Percentiles rank a stretch among this genome's conserved stretches.
These are phyloP conservation scores for Morus bassanus DNA, from an alignment of 2,797 vertebrate genomes.

Conservation along the genomic window DNA sequence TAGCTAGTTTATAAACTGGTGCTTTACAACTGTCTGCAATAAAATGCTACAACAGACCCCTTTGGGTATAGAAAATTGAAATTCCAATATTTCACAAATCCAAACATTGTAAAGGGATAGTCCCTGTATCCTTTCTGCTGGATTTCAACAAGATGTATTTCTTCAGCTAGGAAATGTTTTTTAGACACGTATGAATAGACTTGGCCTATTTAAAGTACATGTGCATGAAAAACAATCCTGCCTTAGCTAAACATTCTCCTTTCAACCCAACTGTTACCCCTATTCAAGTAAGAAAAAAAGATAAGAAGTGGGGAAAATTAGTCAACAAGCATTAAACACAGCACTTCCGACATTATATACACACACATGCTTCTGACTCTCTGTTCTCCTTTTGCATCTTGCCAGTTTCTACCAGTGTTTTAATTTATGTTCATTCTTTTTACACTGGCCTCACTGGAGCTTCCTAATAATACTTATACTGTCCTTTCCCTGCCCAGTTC, in stretches of 20 bases:
- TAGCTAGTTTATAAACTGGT: neutral
- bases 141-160: neutral
- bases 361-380: neutral
- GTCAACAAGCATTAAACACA: neutral
- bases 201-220: neutral
- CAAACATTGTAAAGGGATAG: neutral
- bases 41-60: neutral
- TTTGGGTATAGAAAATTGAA: fast-evolving
- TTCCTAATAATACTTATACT: neutral
- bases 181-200: neutral
- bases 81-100: neutral
- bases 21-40: neutral
- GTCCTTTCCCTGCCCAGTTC: neutral
- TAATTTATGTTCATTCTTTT: neutral
- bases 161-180: neutral
- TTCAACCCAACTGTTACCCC: neutral
- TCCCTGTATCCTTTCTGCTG: neutral
- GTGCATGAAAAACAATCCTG: neutral
- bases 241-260: neutral
- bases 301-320: neutral
- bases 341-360: neutral
- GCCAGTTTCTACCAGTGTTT: neutral
- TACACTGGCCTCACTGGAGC: neutral
- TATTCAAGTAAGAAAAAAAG: neutral
- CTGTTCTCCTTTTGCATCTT: neutral